These are phyloP conservation scores for Chelon auratus DNA, from an alignment of 2,797 vertebrate species.

Conservation along the genomic window DNA sequence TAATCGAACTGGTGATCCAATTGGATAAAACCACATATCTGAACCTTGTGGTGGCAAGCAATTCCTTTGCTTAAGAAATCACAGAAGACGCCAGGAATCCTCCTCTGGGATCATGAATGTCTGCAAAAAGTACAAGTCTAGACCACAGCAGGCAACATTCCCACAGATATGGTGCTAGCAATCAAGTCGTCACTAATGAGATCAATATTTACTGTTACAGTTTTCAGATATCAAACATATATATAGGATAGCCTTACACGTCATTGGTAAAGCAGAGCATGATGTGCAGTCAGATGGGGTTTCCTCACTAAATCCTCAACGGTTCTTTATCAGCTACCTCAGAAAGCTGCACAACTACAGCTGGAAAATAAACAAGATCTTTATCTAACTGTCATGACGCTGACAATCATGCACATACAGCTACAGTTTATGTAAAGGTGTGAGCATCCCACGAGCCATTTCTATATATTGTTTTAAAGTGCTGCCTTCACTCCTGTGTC, in stretches of 20 bases:
- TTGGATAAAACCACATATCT: neutral
- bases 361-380: constrained; percentile 15
- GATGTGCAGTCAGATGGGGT: too few species aligned
- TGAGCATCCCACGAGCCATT: neutral
- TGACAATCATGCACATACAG: neutral
- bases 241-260: too few species aligned
- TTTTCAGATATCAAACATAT: neutral
- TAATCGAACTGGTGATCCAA: neutral
- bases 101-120: too few species aligned
- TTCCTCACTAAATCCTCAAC: neutral
- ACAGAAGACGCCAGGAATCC: too few species aligned
- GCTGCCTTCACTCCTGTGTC: too few species aligned
- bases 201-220: neutral
- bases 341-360: neutral
- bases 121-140: too few species aligned
- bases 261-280: too few species aligned
- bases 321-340: neutral
- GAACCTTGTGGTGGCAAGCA: too few species aligned
- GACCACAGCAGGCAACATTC: neutral
- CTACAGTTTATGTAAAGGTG: neutral
- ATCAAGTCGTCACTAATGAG: neutral
- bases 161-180: neutral
- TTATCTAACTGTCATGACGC: neutral
- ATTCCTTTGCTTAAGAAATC: too few species aligned
- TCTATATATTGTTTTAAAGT: neutral